Conservation (phyloP, 2,888 invertebrate species). For the Halocaridina rubra region DNA sequence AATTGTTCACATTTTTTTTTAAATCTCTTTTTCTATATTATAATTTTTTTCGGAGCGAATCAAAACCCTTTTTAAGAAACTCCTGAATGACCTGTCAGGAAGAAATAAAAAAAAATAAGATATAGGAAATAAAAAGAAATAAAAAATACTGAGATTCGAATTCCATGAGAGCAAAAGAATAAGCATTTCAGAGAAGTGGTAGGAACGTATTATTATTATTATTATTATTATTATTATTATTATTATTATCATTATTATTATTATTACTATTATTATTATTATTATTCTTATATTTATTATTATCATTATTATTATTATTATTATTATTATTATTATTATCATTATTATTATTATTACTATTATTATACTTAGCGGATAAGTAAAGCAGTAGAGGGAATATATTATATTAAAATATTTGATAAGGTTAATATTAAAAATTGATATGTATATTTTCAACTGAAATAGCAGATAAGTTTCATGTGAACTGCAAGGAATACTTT, state of each 20-base stretch:
- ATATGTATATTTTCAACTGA: too few relatives aligned
- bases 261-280: too few relatives aligned
- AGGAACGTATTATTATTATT: too few relatives aligned
- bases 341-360: not conserved
- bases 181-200: too few relatives aligned
- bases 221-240: too few relatives aligned
- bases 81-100: conserved; percentile 17
- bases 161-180: too few relatives aligned
- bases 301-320: not conserved
- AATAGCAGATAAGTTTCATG: too few relatives aligned
- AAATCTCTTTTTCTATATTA: conserved; percentile 24
- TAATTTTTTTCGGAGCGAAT: conserved; percentile 34
- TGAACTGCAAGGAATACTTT: too few relatives aligned
- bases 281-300: not conserved
- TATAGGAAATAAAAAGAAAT: not conserved
- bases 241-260: too few relatives aligned
- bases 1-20: conserved; percentile 34
- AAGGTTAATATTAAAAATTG: too few relatives aligned
- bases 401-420: too few relatives aligned
- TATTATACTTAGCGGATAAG: not conserved
- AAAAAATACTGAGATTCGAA: not conserved
- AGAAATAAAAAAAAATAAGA: not conserved
- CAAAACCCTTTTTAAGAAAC: not conserved
- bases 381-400: too few relatives aligned
- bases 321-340: not conserved